These are phyloP conservation scores for Chelonoidis abingdonii DNA, from an alignment of 2,113 vertebrate species.

Conservation along the genomic window DNA sequence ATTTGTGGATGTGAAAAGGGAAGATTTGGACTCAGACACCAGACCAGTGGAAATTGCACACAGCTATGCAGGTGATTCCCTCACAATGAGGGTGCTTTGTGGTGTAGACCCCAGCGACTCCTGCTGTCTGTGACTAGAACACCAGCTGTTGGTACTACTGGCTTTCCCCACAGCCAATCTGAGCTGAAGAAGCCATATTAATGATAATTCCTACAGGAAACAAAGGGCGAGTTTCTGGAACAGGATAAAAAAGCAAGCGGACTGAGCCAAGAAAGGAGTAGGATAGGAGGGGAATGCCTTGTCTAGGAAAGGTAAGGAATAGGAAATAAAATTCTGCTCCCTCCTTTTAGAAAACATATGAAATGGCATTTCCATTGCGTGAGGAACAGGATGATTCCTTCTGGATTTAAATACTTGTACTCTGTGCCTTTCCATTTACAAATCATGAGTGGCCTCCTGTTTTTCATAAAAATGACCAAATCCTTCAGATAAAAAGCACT, in stretches of 20 bases:
- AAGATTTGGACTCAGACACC: background rate
- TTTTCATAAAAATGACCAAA: background rate
- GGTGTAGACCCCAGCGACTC: background rate
- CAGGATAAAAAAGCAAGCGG: background rate
- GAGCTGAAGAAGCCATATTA: background rate
- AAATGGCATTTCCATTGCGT: background rate
- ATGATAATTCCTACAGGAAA: background rate
- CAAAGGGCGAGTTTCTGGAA: background rate
- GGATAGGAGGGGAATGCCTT: background rate
- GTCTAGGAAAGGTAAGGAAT: background rate
- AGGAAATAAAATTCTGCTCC: background rate
- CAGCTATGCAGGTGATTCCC: background rate
- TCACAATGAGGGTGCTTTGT: background rate
- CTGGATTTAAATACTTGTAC: background rate
- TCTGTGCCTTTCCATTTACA: background rate
- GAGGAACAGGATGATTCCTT: background rate
- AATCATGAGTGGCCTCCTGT: background rate
- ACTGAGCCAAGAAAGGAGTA: background rate
- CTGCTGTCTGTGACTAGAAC: background rate
- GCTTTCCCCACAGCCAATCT: background rate
- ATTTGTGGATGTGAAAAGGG: background rate
- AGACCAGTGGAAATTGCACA: background rate
- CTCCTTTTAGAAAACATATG: background rate
- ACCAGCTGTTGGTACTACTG: background rate
- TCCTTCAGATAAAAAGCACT: background rate